These are phyloP conservation scores for Fundulus diaphanus DNA, from an alignment of 2,797 vertebrate genomes.

Conservation along the genomic window DNA sequence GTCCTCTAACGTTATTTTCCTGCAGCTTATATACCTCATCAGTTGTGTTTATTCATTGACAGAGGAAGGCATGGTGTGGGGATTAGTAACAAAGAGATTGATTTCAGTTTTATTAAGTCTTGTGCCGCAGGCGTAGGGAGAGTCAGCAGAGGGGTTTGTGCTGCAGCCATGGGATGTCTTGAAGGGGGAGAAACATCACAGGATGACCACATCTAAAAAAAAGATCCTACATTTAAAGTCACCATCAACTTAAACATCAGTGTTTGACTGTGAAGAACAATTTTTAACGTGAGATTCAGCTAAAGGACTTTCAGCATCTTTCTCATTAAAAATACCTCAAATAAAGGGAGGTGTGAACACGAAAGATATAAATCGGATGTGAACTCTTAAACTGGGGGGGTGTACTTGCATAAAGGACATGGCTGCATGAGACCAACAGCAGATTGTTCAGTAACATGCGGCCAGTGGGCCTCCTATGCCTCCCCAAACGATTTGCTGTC, in stretches of 20 bases:
- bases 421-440: constrained; percentile 8
- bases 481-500: constrained; percentile 49
- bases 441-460: constrained; percentile 41
- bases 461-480: constrained; percentile 34
- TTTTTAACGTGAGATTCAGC: not conserved
- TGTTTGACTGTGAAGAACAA: not conserved
- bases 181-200: not conserved
- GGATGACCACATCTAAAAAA: not conserved
- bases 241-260: not conserved
- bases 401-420: not conserved
- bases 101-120: constrained; percentile 25
- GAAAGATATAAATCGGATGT: not conserved
- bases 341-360: not conserved
- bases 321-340: not conserved
- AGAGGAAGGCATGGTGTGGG: constrained; percentile 17
- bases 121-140: not conserved
- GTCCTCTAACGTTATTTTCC: constrained; percentile 14
- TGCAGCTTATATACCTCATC: constrained; percentile 18
- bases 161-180: not conserved
- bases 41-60: constrained; percentile 18
- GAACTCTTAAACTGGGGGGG: not conserved
- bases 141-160: constrained; percentile 5
- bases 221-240: not conserved
- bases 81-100: constrained; percentile 23
- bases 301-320: not conserved